These are phyloP conservation scores for Chelonus insularis DNA, from an alignment of 1,140 invertebrate genomes.

Conservation along the genomic window DNA sequence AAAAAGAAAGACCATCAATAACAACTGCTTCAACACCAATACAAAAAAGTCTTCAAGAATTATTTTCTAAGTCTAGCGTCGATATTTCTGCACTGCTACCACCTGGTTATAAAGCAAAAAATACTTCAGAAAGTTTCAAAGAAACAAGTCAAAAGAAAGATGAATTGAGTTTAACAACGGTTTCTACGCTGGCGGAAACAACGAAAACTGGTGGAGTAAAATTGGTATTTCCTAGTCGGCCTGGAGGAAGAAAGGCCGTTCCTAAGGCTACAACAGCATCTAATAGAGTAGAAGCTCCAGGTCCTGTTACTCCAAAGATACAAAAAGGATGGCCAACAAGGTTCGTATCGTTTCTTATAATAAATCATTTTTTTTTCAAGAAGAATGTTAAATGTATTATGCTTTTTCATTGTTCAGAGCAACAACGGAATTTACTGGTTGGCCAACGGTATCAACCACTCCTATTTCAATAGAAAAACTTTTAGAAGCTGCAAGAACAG, in stretches of 20 bases:
- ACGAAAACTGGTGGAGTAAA: constrained; percentile 62
- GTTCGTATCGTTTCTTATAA: too few species aligned
- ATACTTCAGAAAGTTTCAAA: constrained; percentile 31
- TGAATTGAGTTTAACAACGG: too few species aligned
- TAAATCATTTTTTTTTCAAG: too few species aligned
- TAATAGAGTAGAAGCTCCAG: constrained; percentile 46
- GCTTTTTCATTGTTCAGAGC: too few species aligned
- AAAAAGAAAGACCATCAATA: not conserved
- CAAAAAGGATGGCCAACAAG: constrained; percentile 80
- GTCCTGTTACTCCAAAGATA: constrained; percentile 67
- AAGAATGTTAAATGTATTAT: too few species aligned
- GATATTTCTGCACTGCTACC: constrained; percentile 69
- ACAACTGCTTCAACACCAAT: constrained; percentile 1
- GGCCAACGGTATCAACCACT: constrained; percentile 82
- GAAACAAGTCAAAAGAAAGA: constrained; percentile 28
- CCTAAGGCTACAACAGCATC: constrained; percentile 68
- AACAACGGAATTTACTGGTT: constrained; percentile 86
- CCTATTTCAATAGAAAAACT: constrained; percentile 82
- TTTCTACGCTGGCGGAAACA: too few species aligned
- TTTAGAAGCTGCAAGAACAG: constrained; percentile 71
- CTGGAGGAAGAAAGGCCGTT: constrained; percentile 68
- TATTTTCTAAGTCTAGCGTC: constrained; percentile 59
- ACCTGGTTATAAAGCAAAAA: constrained; percentile 56
- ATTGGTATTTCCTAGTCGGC: constrained; percentile 77
- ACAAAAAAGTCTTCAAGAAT: constrained; percentile 32